Percentiles rank a stretch among this genome's conserved stretches.
Evolutionary conservation across 2,113 vertebrate species (phyloP).

Genomic region (Callipepla californica): DNA sequence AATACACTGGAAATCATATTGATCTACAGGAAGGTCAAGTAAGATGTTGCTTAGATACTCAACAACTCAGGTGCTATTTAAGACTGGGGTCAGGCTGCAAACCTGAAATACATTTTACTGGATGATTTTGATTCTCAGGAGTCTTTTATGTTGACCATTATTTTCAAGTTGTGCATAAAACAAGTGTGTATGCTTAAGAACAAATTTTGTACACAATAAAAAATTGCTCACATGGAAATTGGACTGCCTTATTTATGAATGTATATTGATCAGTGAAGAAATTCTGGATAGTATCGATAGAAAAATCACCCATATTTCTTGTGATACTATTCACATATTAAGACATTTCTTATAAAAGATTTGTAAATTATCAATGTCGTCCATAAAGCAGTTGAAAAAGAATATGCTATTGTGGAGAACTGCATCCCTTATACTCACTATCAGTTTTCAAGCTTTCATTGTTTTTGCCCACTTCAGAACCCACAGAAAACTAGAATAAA

Average conservation of each 20-base stretch:
- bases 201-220: background rate
- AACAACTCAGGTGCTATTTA: background rate
- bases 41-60: background rate
- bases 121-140: background rate
- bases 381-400: background rate
- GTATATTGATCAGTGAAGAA: background rate
- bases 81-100: background rate
- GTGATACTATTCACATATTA: background rate
- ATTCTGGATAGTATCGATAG: background rate
- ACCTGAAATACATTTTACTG: fast-evolving
- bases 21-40: background rate
- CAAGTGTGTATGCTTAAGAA: background rate
- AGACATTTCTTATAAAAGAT: background rate
- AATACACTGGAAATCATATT: background rate
- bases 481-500: background rate
- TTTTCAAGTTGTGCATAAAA: background rate
- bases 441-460: background rate
- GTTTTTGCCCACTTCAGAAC: background rate
- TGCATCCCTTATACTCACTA: fast-evolving
- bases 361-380: background rate
- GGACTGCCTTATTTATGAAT: background rate
- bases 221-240: background rate
- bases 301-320: background rate
- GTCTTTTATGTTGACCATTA: background rate
- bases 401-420: background rate